Evolutionary conservation across 2,888 invertebrate genomes (phyloP).

Genomic region (Nephrotoma guestfalica): DNA sequence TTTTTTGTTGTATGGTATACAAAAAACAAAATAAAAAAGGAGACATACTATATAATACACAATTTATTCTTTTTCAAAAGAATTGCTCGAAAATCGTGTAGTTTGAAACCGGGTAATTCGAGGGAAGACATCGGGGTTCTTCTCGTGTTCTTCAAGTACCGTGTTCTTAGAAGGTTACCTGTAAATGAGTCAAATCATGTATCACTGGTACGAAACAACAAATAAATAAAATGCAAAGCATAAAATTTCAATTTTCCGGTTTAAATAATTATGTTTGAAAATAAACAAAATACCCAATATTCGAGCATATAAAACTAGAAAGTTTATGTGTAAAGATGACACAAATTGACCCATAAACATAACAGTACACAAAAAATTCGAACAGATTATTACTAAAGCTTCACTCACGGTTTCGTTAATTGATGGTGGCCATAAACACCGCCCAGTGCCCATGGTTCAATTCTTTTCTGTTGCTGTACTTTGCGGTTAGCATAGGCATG

Average conservation of each 20-base stretch:
- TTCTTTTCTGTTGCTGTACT: slow-evolving; percentile 21
- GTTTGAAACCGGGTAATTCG: no score
- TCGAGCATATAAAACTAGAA: background rate
- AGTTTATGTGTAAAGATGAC: background rate
- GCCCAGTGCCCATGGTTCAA: slow-evolving; percentile 29
- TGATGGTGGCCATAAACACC: slow-evolving; percentile 23
- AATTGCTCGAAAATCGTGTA: no score
- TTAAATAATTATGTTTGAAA: background rate
- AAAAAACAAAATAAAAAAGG: no score
- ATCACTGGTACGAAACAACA: no score
- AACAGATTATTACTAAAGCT: background rate
- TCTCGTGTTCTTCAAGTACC: no score
- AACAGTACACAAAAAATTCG: background rate
- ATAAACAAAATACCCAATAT: background rate
- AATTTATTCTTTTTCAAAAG: no score
- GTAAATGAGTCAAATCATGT: no score
- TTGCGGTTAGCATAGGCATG: background rate
- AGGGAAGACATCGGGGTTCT: no score
- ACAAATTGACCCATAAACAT: background rate
- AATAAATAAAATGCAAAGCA: background rate
- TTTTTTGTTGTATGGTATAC: no score
- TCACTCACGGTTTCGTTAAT: slow-evolving; percentile 13
- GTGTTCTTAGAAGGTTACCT: no score
- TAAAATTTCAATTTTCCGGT: background rate
- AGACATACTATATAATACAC: no score